phyloP scores from a whole-genome alignment of 1,140 invertebrate genomes.

The Megathymus violae region DNA sequence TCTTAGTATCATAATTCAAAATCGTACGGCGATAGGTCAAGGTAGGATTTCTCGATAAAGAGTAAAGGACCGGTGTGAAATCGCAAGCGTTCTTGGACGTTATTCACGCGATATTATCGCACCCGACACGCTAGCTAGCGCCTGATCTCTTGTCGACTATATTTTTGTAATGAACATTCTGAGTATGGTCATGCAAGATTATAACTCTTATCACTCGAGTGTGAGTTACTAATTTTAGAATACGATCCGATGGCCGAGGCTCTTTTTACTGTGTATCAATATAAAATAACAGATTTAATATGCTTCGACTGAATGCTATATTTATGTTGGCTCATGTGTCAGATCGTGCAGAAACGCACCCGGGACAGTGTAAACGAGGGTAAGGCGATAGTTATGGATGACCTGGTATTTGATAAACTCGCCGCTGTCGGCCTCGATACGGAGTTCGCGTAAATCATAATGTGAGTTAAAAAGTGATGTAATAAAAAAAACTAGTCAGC shows the following conservation, averaged over 20 bases:
- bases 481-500: slow-evolving; percentile 42
- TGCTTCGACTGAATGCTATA: slow-evolving; percentile 26
- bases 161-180: slow-evolving; percentile 57
- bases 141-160: slow-evolving; percentile 45
- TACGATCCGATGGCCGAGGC: slow-evolving; percentile 39
- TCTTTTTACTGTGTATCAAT: slow-evolving; percentile 24
- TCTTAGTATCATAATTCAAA: slow-evolving; percentile 30
- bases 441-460: slow-evolving; percentile 48
- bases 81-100: slow-evolving; percentile 44
- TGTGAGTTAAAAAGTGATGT: slow-evolving; percentile 46
- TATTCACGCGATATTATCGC: slow-evolving; percentile 49
- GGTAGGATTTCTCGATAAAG: slow-evolving; percentile 24
- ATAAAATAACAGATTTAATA: slow-evolving; percentile 26
- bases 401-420: slow-evolving; percentile 38
- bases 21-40: slow-evolving; percentile 36
- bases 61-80: slow-evolving; percentile 21
- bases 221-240: slow-evolving; percentile 54
- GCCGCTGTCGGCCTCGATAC: slow-evolving; percentile 42
- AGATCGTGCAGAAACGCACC: slow-evolving; percentile 26
- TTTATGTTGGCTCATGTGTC: slow-evolving; percentile 34
- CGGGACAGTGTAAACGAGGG: slow-evolving; percentile 24
- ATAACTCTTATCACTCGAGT: slow-evolving; percentile 51
- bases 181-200: slow-evolving; percentile 47
- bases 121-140: slow-evolving; percentile 26
- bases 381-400: slow-evolving; percentile 30